Evolutionary conservation across 2,888 invertebrate genomes (phyloP).

Genomic region (Dastarcus helophoroides): DNA sequence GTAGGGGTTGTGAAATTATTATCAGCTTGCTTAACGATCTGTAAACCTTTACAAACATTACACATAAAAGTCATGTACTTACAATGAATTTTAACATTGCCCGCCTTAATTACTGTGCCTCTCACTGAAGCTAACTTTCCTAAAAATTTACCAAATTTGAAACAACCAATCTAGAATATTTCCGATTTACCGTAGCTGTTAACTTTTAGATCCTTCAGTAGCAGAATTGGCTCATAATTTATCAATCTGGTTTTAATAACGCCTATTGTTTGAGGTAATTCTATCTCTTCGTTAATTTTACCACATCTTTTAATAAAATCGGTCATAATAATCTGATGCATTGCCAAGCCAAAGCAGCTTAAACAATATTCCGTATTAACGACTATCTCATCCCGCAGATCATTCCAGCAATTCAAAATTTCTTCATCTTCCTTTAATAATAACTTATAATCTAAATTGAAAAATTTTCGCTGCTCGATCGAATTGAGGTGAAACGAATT

Average conservation of each 20-base stretch:
- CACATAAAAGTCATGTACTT: constrained; percentile 72
- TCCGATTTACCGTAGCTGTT: constrained; percentile 53
- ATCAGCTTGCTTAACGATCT: constrained; percentile 54
- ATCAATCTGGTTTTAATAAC: constrained; percentile 46
- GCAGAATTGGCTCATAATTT: constrained; percentile 54
- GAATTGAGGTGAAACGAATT: constrained; percentile 43
- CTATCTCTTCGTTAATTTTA: constrained; percentile 38
- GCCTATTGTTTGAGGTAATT: constrained; percentile 35
- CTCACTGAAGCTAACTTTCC: constrained; percentile 68
- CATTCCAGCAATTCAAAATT: constrained; percentile 43
- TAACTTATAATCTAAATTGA: constrained; percentile 46
- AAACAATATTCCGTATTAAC: constrained; percentile 57
- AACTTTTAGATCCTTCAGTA: constrained; percentile 58
- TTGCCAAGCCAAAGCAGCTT: constrained; percentile 61
- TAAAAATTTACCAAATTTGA: constrained; percentile 24
- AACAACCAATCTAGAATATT: constrained; percentile 2
- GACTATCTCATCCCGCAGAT: constrained; percentile 46
- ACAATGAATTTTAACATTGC: constrained; percentile 60
- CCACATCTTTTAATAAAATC: constrained; percentile 28
- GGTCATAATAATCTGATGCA: constrained; percentile 57
- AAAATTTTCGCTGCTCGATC: constrained; percentile 46
- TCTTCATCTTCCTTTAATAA: constrained; percentile 48
- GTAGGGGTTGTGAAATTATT: constrained; percentile 49
- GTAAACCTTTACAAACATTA: constrained; percentile 50
- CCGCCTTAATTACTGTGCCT: constrained; percentile 76